Evolutionary conservation across 2,797 vertebrate species (phyloP).

Genomic region (Psittacula echo): DNA sequence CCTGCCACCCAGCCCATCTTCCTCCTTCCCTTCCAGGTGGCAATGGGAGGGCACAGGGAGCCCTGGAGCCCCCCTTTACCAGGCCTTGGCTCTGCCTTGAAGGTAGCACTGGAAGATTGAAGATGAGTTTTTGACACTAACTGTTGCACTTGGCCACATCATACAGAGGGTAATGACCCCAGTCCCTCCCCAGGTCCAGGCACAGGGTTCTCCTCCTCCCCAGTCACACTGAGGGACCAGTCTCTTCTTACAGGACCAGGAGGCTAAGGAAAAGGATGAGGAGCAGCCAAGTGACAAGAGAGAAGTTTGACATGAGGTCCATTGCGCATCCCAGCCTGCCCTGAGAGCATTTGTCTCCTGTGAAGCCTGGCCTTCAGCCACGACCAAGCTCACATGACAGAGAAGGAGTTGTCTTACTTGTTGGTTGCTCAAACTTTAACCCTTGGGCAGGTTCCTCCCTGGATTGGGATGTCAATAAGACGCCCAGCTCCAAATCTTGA

Average conservation of each 20-base stretch:
- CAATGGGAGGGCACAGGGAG: accelerated
- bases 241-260: constrained; percentile 36
- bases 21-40: not conserved
- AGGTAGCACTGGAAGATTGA: not conserved
- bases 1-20: not conserved
- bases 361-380: not conserved
- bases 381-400: not conserved
- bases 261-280: not conserved
- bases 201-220: not conserved
- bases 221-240: accelerated
- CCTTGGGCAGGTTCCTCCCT: not conserved
- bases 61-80: accelerated
- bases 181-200: not conserved
- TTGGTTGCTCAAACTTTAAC: not conserved
- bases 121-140: not conserved
- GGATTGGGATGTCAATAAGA: accelerated
- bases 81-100: not conserved
- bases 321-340: not conserved
- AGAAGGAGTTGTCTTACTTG: not conserved
- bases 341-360: accelerated
- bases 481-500: not conserved
- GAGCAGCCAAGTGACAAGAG: not conserved
- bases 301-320: not conserved
- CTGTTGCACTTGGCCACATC: not conserved
- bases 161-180: accelerated